Conservation (phyloP, 1,140 invertebrate species). For the Antheraea pernyi region DNA sequence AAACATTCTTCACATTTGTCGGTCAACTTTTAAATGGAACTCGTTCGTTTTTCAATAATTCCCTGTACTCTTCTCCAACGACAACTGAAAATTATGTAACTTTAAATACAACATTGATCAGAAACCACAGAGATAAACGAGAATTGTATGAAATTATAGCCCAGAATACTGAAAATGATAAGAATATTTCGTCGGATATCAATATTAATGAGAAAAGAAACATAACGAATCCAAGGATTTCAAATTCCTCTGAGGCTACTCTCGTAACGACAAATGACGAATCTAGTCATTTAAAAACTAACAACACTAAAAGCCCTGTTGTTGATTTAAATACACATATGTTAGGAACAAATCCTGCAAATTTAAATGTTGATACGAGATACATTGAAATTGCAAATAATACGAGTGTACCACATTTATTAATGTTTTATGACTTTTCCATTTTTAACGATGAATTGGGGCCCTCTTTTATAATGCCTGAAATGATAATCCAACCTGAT, state of each 20-base stretch:
- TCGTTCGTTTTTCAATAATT: constrained; percentile 38
- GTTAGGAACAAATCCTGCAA: background rate
- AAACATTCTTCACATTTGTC: constrained; percentile 40
- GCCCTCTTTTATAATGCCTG: constrained; percentile 5
- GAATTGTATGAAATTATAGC: constrained; percentile 12
- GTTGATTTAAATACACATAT: background rate
- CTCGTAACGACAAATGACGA: background rate
- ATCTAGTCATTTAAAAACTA: background rate
- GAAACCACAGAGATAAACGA: constrained; percentile 49
- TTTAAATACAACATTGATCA: constrained; percentile 20
- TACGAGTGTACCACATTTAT: constrained; percentile 31
- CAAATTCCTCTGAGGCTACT: background rate
- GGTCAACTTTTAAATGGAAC: constrained; percentile 48
- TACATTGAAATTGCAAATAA: constrained; percentile 2
- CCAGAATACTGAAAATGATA: background rate
- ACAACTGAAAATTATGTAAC: constrained; percentile 22
- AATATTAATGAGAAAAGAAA: background rate
- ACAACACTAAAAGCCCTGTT: background rate
- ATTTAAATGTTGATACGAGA: background rate
- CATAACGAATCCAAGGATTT: background rate
- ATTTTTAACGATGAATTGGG: constrained; percentile 36
- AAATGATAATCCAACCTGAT: constrained; percentile 9
- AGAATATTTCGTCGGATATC: background rate
- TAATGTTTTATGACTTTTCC: constrained; percentile 51
- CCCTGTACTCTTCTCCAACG: constrained; percentile 19